phyloP scores from a whole-genome alignment of 2,888 invertebrate species.

The Drosophila pseudotakahashii region DNA sequence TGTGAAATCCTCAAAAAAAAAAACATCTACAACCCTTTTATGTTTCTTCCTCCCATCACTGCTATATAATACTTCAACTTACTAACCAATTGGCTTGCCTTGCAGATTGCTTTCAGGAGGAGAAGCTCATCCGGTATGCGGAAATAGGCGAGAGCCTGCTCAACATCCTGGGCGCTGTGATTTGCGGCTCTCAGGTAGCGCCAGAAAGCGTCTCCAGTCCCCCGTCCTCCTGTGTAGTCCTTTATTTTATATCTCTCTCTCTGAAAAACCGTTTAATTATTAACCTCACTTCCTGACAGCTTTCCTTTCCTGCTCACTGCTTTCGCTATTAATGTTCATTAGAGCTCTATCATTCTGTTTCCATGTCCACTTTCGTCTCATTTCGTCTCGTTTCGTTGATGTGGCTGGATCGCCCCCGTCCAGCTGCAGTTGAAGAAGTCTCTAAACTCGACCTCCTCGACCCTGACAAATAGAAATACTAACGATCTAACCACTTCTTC shows the following conservation, averaged over 20 bases:
- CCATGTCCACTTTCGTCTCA: constrained; percentile 47
- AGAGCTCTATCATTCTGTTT: constrained; percentile 49
- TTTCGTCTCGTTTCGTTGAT: constrained; percentile 26
- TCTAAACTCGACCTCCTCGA: constrained; percentile 76
- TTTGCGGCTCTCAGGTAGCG: constrained; percentile 87
- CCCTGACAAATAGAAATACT: constrained; percentile 73
- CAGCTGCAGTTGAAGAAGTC: constrained; percentile 78
- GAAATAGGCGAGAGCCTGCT: constrained; percentile 84
- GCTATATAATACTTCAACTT: background rate
- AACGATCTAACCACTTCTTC: constrained; percentile 81
- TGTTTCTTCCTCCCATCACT: background rate
- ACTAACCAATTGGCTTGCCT: constrained; percentile 14
- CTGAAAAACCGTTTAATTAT: constrained; percentile 4
- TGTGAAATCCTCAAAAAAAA: background rate
- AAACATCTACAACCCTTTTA: no score
- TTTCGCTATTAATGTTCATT: constrained; percentile 45
- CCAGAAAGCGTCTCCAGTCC: constrained; percentile 33
- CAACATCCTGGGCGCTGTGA: constrained; percentile 86
- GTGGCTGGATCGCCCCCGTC: constrained; percentile 11
- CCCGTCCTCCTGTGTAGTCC: constrained; percentile 15
- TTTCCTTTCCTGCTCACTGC: constrained; percentile 27
- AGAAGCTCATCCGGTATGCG: constrained; percentile 82
- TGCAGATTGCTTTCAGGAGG: constrained; percentile 85
- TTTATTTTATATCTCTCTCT: background rate
- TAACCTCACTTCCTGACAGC: constrained; percentile 37